A percentile compares a stretch with the other conserved stretches of the same genome.
Conservation (phyloP, 30 jellyfish, hydroid and myxozoan species). For the Aurelia sp. region DNA sequence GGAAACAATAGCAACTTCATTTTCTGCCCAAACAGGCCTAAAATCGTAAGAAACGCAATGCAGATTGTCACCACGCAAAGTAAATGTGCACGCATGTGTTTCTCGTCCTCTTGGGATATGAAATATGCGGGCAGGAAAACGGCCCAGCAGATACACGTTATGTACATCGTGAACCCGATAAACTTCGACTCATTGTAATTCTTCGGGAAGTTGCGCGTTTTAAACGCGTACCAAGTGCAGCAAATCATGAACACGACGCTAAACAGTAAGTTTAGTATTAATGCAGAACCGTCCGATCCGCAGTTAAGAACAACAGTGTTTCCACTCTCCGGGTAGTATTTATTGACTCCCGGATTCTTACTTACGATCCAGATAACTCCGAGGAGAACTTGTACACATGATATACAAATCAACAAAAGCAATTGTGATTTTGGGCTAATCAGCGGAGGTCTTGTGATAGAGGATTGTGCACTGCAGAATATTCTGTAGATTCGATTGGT, state of each 20-base stretch:
- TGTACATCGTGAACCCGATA: conserved; percentile 93
- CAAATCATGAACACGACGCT: conserved; percentile 92
- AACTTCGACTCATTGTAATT: conserved; percentile 92
- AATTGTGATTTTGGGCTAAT: conserved; percentile 91
- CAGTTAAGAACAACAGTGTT: conserved; percentile 61
- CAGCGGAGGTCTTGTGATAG: conserved; percentile 83
- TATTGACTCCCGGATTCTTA: conserved; percentile 31
- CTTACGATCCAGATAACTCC: conserved; percentile 86
- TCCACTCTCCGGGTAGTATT: conserved; percentile 39
- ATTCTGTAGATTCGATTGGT: conserved; percentile 91
- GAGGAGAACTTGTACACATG: conserved; percentile 79
- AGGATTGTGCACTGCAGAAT: conserved; percentile 77
- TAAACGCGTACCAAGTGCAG: conserved; percentile 88
- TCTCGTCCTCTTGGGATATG: conserved; percentile 26
- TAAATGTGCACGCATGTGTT: conserved; percentile 46
- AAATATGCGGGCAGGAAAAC: conserved; percentile 86
- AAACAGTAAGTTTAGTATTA: conserved; percentile 65
- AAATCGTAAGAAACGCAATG: conserved; percentile 81
- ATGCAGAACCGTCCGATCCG: conserved; percentile 61
- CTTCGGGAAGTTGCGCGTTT: conserved; percentile 96
- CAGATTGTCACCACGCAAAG: conserved; percentile 56
- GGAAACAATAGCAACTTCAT: conserved; percentile 59
- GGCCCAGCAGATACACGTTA: conserved; percentile 96
- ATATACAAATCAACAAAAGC: conserved; percentile 54
- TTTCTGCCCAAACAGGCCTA: conserved; percentile 95